Evolutionary conservation across 2,888 invertebrate genomes (phyloP).

Genomic region (Drosophila kambysellisi): DNA sequence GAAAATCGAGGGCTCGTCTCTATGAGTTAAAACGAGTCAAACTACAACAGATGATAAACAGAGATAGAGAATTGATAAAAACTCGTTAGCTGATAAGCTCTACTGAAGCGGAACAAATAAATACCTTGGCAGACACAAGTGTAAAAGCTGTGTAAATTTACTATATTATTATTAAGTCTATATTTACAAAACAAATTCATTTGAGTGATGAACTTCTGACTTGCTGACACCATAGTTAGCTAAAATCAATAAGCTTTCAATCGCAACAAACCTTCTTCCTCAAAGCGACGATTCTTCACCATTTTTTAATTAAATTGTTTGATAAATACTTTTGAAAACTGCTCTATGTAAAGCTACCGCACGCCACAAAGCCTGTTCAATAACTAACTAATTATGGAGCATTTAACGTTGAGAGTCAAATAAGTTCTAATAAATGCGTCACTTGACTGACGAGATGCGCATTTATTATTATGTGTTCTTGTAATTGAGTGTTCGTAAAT

Average conservation of each 20-base stretch:
- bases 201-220: not conserved
- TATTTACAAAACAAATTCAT: slow-evolving; percentile 6
- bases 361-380: slow-evolving; percentile 66
- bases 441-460: slow-evolving; percentile 29
- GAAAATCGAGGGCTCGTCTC: slow-evolving; percentile 62
- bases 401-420: slow-evolving; percentile 21
- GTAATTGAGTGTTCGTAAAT: not conserved
- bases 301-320: slow-evolving; percentile 47
- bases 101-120: slow-evolving; percentile 22
- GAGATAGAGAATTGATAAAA: not conserved
- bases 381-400: slow-evolving; percentile 69
- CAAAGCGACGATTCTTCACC: slow-evolving; percentile 83
- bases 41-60: not conserved
- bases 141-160: slow-evolving; percentile 13
- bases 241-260: not conserved
- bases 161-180: not conserved
- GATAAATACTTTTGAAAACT: slow-evolving; percentile 23
- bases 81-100: slow-evolving; percentile 8
- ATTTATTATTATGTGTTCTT: slow-evolving; percentile 8
- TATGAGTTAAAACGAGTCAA: not conserved
- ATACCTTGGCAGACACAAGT: not conserved
- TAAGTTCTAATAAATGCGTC: slow-evolving; percentile 4
- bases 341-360: slow-evolving; percentile 44
- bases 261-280: slow-evolving; percentile 71
- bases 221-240: not conserved